A percentile compares a stretch with the other conserved stretches of the same genome.
phyloP scores from a whole-genome alignment of 1,140 invertebrate genomes.

The Sitodiplosis mosellana region DNA sequence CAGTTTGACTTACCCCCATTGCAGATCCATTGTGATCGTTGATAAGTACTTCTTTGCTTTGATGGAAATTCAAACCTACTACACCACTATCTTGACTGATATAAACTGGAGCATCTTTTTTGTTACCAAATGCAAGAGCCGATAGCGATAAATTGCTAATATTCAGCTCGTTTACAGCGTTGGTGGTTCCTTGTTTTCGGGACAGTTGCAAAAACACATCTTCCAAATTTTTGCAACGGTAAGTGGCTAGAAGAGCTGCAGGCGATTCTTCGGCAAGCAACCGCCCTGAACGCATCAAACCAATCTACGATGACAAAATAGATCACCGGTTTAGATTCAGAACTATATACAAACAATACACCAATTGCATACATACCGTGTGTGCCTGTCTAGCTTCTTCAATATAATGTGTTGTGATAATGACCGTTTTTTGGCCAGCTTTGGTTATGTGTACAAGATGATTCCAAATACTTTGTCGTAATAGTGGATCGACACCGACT shows the following conservation, averaged over 20 bases:
- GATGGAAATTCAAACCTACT: constrained; percentile 70
- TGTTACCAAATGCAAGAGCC: constrained; percentile 51
- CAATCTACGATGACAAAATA: constrained; percentile 44
- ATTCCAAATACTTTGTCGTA: constrained; percentile 82
- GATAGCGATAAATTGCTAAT: constrained; percentile 52
- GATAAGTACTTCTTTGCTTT: constrained; percentile 71
- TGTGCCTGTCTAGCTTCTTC: constrained; percentile 80
- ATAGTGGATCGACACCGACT: constrained; percentile 77
- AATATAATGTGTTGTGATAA: constrained; percentile 88
- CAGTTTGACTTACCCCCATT: constrained; percentile 23
- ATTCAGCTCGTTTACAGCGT: constrained; percentile 20
- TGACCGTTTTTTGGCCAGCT: constrained; percentile 68
- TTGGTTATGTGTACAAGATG: constrained; percentile 70
- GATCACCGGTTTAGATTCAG: neutral
- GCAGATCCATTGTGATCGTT: constrained; percentile 50
- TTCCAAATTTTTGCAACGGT: constrained; percentile 69
- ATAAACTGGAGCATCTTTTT: constrained; percentile 63
- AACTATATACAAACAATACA: neutral
- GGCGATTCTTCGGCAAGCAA: constrained; percentile 85
- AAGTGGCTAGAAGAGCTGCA: constrained; percentile 59
- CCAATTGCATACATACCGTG: constrained; percentile 36
- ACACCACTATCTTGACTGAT: constrained; percentile 68
- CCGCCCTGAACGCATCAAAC: constrained; percentile 80
- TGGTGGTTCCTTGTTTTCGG: constrained; percentile 31
- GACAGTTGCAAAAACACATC: constrained; percentile 87